Evolutionary conservation across 1,140 invertebrate genomes (phyloP).

Genomic region (Luehdorfia chinensis): DNA sequence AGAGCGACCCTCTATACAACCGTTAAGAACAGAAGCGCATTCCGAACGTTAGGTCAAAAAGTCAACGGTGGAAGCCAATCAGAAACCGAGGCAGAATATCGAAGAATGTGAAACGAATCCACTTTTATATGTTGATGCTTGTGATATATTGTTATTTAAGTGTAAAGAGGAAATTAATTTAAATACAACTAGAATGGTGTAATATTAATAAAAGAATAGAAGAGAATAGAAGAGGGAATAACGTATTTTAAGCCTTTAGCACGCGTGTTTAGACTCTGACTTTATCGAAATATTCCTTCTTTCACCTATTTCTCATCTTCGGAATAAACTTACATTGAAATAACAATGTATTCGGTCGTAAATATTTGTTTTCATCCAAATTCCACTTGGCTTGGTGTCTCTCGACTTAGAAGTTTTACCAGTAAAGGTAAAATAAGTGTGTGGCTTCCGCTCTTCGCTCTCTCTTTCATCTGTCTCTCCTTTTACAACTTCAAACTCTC

Average conservation of each 20-base stretch:
- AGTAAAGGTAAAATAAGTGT: conserved; percentile 1
- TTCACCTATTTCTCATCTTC: conserved; percentile 40
- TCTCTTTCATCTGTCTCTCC: conserved; percentile 20
- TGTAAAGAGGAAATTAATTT: conserved; percentile 66
- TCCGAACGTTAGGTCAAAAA: no score
- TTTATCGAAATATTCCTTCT: conserved; percentile 31
- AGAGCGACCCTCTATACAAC: conserved; percentile 47
- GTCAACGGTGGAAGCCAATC: no score
- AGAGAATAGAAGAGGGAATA: conserved; percentile 32
- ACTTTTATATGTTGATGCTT: conserved; percentile 70
- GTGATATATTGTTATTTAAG: conserved; percentile 77
- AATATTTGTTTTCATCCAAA: conserved; percentile 72
- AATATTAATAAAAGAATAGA: conserved; percentile 43
- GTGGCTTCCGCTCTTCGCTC: conserved; percentile 40
- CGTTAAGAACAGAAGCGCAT: conserved; percentile 19
- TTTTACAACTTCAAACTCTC: conserved; percentile 26
- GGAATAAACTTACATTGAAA: conserved; percentile 61
- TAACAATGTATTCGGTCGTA: conserved; percentile 64
- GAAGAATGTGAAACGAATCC: conserved; percentile 23
- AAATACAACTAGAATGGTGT: conserved; percentile 57
- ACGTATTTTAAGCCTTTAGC: conserved; percentile 55
- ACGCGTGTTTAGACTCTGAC: conserved; percentile 51
- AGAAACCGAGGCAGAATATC: no score
- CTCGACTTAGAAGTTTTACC: conserved; percentile 3
- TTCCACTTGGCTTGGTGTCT: conserved; percentile 56